A percentile compares a stretch with the other conserved stretches of the same genome.
Evolutionary conservation across 2,113 vertebrate genomes (phyloP).

Genomic region (Myotis davidii): DNA sequence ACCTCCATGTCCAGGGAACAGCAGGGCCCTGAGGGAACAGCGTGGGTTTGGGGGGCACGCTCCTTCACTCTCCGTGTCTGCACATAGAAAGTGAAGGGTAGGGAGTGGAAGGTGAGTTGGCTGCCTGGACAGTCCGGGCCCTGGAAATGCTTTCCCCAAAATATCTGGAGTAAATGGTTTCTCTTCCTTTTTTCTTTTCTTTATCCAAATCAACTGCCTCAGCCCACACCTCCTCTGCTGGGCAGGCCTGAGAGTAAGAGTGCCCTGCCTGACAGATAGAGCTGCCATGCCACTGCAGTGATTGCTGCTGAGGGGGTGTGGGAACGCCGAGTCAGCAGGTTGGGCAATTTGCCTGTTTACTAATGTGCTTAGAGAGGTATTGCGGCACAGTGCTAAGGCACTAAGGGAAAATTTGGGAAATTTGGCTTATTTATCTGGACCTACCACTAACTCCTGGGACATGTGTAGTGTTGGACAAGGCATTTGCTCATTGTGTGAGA

Average conservation of each 20-base stretch:
- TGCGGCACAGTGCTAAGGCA: fast-evolving
- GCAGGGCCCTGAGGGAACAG: neutral
- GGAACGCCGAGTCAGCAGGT: neutral
- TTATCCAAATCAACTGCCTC: neutral
- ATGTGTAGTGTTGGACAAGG: neutral
- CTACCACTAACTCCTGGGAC: neutral
- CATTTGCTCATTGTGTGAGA: neutral
- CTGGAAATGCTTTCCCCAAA: neutral
- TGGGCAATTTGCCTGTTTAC: neutral
- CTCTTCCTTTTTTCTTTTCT: neutral
- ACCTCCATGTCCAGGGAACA: neutral
- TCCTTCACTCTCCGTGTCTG: neutral
- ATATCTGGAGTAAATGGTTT: neutral
- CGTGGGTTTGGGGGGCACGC: neutral
- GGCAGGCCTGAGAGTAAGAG: neutral
- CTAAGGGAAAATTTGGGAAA: neutral
- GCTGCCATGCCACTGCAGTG: no score
- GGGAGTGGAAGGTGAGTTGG: fast-evolving
- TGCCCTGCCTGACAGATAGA: no score
- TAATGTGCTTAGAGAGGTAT: neutral
- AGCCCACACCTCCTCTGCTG: neutral
- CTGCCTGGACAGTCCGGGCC: neutral
- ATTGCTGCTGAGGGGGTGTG: neutral
- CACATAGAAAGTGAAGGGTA: no score
- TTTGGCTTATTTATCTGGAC: neutral